Percentiles rank a stretch among this genome's conserved stretches.
phyloP scores from a whole-genome alignment of 2,888 invertebrate species.

The Acrocyrtus sp. region DNA sequence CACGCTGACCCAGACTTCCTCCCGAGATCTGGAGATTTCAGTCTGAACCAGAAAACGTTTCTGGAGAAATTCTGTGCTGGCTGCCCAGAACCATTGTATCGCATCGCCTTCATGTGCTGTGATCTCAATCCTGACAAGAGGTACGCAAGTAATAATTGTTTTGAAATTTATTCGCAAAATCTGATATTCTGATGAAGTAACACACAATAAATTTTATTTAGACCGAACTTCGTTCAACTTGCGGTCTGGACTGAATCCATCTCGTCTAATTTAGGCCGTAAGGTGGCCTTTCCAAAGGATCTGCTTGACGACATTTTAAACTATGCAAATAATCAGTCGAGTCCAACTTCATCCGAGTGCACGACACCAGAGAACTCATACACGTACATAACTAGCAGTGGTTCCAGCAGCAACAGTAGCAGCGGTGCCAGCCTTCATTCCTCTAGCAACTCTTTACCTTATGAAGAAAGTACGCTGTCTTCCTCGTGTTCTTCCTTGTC shows the following conservation, averaged over 20 bases:
- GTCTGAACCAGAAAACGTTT: conserved; percentile 87
- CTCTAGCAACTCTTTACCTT: conserved; percentile 56
- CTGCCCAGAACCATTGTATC: conserved; percentile 89
- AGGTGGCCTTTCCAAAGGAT: conserved; percentile 74
- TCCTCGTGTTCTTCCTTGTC: conserved; percentile 63
- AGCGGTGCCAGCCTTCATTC: conserved; percentile 57
- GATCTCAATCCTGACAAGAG: conserved; percentile 89
- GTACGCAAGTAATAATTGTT: conserved; percentile 67
- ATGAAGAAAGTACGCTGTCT: conserved; percentile 60
- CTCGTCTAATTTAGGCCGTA: conserved; percentile 76
- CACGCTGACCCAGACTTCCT: conserved; percentile 95
- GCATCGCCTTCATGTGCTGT: conserved; percentile 89
- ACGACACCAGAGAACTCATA: conserved; percentile 71
- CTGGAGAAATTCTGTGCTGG: conserved; percentile 84
- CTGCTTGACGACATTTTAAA: conserved; percentile 80
- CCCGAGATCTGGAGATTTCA: conserved; percentile 91
- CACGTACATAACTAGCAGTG: conserved; percentile 50
- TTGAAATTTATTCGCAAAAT: background rate
- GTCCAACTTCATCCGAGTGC: conserved; percentile 73
- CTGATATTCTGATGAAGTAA: background rate
- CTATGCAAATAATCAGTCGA: conserved; percentile 68
- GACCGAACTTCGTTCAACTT: conserved; percentile 87
- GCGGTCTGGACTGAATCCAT: conserved; percentile 89
- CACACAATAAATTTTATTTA: conserved; percentile 20
- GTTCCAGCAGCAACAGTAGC: conserved; percentile 55